Evolutionary conservation across 2,113 vertebrate genomes (phyloP).

Genomic region (Suricata suricatta): DNA sequence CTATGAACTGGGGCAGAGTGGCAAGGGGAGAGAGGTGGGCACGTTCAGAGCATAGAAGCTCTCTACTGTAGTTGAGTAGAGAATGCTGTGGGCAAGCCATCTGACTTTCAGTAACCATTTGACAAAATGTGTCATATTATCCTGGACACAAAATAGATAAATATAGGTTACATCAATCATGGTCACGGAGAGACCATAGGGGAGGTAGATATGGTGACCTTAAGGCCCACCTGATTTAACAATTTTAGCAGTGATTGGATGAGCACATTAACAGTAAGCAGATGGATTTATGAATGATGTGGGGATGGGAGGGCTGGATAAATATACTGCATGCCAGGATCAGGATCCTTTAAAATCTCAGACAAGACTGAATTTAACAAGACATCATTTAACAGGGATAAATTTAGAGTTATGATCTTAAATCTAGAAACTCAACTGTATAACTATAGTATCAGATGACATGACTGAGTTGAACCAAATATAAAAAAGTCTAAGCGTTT

Average conservation of each 20-base stretch:
- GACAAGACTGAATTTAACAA: slow-evolving; percentile 65
- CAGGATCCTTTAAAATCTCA: slow-evolving; percentile 36
- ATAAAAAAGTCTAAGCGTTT: slow-evolving; percentile 59
- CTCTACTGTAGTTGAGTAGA: neutral
- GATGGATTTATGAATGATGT: slow-evolving; percentile 55
- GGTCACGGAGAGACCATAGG: neutral
- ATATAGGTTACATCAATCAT: neutral
- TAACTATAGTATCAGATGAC: slow-evolving; percentile 77
- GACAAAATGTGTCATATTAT: slow-evolving; percentile 13
- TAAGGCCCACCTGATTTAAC: neutral
- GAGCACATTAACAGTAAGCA: slow-evolving; percentile 5
- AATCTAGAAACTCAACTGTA: slow-evolving; percentile 53
- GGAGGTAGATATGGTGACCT: neutral
- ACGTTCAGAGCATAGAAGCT: neutral
- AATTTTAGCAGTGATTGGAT: neutral
- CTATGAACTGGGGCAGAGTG: neutral
- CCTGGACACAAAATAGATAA: neutral
- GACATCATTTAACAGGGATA: slow-evolving; percentile 61
- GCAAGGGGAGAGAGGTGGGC: neutral
- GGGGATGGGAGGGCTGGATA: neutral
- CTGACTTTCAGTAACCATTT: neutral
- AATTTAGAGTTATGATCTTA: slow-evolving; percentile 69
- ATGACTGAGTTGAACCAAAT: slow-evolving; percentile 50
- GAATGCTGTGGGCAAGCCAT: neutral
- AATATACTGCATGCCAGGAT: neutral